Percentiles rank a stretch among this genome's conserved stretches.
phyloP scores from a whole-genome alignment of 2,797 vertebrate species.

The Pteronotus mesoamericanus region DNA sequence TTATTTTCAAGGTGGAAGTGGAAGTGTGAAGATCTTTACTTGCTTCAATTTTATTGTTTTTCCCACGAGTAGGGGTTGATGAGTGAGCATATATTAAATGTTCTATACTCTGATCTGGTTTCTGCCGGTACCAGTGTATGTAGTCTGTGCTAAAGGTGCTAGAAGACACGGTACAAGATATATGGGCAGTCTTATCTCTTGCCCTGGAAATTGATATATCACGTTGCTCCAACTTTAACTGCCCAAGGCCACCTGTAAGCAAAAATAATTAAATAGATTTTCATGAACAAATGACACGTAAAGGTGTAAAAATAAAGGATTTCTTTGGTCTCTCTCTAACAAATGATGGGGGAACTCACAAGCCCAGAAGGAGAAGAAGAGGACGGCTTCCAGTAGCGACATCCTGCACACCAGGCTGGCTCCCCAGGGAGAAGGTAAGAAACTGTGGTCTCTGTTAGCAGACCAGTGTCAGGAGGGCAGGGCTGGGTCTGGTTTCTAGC shows the following conservation, averaged over 20 bases:
- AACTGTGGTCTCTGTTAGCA: too few relatives aligned
- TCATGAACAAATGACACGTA: neutral
- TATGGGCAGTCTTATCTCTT: accelerated
- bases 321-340: neutral
- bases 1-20: constrained; percentile 32
- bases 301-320: neutral
- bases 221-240: neutral
- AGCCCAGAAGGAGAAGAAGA: neutral
- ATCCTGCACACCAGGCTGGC: neutral
- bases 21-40: neutral
- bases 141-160: accelerated
- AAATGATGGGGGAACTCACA: constrained; percentile 8
- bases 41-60: neutral
- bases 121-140: constrained; percentile 71
- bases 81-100: neutral
- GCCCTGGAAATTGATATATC: neutral
- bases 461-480: neutral
- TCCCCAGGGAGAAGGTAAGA: neutral
- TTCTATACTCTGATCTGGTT: constrained; percentile 50
- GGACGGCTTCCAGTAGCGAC: neutral
- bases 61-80: accelerated
- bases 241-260: constrained; percentile 25
- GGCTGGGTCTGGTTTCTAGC: neutral
- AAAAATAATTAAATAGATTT: neutral
- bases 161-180: neutral